Evolutionary conservation across 2,113 vertebrate genomes (phyloP).

Genomic region (Toxotes jaculatrix): DNA sequence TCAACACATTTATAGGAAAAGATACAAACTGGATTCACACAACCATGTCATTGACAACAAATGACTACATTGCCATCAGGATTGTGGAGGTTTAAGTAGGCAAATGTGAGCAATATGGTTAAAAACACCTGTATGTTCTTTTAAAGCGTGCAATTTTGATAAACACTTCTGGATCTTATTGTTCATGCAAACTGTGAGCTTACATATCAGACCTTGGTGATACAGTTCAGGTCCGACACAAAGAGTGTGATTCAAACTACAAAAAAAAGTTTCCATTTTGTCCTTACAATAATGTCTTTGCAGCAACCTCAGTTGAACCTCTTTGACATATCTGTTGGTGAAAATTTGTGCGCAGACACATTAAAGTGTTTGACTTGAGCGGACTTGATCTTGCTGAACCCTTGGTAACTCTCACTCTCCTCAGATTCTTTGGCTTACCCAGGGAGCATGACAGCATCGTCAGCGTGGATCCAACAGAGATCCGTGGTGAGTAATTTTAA

Average conservation of each 20-base stretch:
- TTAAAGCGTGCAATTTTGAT: conserved; percentile 46
- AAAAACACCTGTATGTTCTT: conserved; percentile 28
- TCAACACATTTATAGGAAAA: conserved; percentile 54
- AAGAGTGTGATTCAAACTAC: conserved; percentile 27
- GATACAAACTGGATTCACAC: conserved; percentile 45
- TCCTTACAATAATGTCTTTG: conserved; percentile 15
- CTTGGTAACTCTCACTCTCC: conserved; percentile 23
- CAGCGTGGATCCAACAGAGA: conserved; percentile 35
- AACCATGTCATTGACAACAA: conserved; percentile 17
- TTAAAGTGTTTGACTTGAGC: conserved; percentile 37
- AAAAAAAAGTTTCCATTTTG: conserved; percentile 7
- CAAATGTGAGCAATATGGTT: conserved; percentile 4
- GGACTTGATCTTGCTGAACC: conserved; percentile 40
- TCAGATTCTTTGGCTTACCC: conserved; percentile 53
- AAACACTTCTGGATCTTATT: conserved; percentile 21
- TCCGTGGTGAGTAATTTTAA: conserved; percentile 53
- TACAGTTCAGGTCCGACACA: conserved; percentile 24
- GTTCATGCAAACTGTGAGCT: conserved; percentile 55
- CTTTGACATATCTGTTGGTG: conserved; percentile 1
- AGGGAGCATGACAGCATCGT: conserved; percentile 47
- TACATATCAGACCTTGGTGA: conserved; percentile 30
- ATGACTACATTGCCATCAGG: background rate
- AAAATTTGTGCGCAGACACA: conserved; percentile 25
- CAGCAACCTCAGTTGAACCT: conserved; percentile 5
- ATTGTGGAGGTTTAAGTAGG: background rate